Conservation (phyloP, 2,797 vertebrate genomes). For the Diceros bicornis region DNA sequence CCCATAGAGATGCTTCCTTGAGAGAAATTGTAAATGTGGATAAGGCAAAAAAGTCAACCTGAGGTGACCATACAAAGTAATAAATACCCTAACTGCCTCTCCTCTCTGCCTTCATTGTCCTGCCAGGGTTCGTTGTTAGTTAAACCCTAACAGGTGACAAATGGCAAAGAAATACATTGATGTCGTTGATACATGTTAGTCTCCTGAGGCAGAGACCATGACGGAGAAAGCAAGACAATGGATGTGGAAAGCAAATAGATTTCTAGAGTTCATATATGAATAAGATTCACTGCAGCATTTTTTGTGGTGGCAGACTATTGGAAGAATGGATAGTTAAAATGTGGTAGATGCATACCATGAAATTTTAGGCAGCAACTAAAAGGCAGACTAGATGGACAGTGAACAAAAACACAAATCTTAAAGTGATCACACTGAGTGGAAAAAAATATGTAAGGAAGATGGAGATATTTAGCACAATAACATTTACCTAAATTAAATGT, state of each 20-base stretch:
- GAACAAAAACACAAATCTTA: background rate
- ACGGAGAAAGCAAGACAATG: background rate
- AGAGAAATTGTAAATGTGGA: background rate
- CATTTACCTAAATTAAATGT: background rate
- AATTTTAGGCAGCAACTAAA: background rate
- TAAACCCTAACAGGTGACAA: background rate
- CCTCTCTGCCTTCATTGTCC: background rate
- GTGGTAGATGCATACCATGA: background rate
- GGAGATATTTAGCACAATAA: background rate
- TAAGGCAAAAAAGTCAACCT: background rate
- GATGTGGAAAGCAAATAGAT: background rate
- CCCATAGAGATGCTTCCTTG: background rate
- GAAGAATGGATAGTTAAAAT: background rate
- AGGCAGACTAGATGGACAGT: background rate
- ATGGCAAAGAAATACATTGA: background rate
- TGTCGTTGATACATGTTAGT: background rate
- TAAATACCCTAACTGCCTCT: background rate
- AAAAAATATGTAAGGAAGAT: background rate
- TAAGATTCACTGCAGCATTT: background rate
- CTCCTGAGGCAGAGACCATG: background rate
- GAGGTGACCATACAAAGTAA: background rate
- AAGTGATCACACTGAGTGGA: background rate
- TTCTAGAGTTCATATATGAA: background rate
- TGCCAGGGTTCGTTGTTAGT: background rate
- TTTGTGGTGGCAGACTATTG: background rate